A percentile compares a stretch with the other conserved stretches of the same genome.
phyloP scores from a whole-genome alignment of 2,113 vertebrate genomes.

The Chlorocebus sabaeus region DNA sequence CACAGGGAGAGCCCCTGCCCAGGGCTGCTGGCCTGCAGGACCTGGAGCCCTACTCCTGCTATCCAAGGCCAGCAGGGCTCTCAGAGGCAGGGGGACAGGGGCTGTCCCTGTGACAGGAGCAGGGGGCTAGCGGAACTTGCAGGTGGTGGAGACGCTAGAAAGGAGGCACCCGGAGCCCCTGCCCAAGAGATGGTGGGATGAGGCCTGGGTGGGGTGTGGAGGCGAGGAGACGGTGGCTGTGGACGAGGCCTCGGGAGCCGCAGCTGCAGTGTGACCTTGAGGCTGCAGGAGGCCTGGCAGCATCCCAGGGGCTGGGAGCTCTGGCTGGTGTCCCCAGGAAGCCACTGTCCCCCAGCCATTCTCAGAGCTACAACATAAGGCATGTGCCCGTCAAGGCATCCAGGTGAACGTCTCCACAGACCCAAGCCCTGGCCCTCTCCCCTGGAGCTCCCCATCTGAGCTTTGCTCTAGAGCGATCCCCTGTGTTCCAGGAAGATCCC shows the following conservation, averaged over 20 bases:
- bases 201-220: not conserved
- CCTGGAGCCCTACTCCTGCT: not conserved
- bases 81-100: not conserved
- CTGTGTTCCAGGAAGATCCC: not conserved
- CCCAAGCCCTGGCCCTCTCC: not conserved
- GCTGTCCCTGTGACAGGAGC: not conserved
- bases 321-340: not conserved
- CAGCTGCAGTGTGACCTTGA: too few species aligned
- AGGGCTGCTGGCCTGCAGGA: not conserved
- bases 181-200: not conserved
- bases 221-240: not conserved
- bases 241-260: not conserved
- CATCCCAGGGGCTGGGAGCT: too few species aligned
- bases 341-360: not conserved
- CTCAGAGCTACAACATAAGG: not conserved
- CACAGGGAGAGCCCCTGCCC: not conserved
- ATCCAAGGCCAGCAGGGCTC: not conserved
- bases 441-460: not conserved
- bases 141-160: not conserved
- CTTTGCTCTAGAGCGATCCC: not conserved
- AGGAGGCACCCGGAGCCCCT: not conserved
- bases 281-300: not conserved
- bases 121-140: too few species aligned
- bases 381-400: rapidly evolving
- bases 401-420: not conserved